Evolutionary conservation across 2,888 invertebrate species (phyloP).

Genomic region (Meiosimyza platycephala): DNA sequence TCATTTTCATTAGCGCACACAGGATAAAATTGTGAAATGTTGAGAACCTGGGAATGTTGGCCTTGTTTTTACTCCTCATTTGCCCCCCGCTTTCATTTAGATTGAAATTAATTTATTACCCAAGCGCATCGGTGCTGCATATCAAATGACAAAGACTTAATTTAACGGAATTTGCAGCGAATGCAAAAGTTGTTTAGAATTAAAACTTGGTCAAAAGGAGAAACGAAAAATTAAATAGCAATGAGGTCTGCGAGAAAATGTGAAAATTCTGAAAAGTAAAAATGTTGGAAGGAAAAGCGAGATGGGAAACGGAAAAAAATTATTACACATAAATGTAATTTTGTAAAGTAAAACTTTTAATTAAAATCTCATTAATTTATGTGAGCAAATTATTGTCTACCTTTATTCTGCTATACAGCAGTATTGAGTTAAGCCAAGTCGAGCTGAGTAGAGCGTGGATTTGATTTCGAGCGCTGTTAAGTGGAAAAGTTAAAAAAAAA

Average conservation of each 20-base stretch:
- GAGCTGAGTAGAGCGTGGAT: too few species aligned
- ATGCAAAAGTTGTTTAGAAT: slow-evolving; percentile 33
- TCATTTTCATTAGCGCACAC: background rate
- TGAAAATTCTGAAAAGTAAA: background rate
- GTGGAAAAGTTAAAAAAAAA: too few species aligned
- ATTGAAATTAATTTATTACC: slow-evolving; percentile 41
- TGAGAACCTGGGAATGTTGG: slow-evolving; percentile 6
- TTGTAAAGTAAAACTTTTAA: slow-evolving; percentile 23
- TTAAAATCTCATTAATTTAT: slow-evolving; percentile 33
- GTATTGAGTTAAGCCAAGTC: too few species aligned
- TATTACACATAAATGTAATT: background rate
- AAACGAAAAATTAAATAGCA: background rate
- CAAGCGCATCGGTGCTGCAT: slow-evolving; percentile 32
- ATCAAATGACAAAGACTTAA: slow-evolving; percentile 31
- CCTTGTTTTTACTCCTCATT: background rate
- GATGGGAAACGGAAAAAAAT: background rate
- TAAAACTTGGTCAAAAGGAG: slow-evolving; percentile 29
- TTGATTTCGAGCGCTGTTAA: too few species aligned
- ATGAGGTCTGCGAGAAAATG: background rate
- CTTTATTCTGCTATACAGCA: too few species aligned
- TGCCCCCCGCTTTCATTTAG: background rate
- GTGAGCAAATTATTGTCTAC: background rate
- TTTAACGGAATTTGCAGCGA: slow-evolving; percentile 23
- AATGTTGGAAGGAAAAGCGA: background rate
- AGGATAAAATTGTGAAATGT: background rate